Conservation (phyloP, 2,888 invertebrate genomes). For the Melipona beecheii region DNA sequence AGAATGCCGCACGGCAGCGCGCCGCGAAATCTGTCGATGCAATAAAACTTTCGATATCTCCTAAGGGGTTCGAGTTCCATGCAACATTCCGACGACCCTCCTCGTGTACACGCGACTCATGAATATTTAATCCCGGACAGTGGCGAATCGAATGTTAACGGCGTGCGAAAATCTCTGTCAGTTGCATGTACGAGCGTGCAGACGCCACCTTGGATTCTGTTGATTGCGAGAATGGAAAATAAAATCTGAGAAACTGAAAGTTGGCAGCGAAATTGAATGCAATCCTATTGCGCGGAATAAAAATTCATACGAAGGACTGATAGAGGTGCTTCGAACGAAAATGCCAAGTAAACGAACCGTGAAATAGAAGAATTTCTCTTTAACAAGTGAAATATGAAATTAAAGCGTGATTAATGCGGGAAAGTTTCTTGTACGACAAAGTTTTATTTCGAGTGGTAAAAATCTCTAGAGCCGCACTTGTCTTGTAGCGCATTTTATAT, state of each 20-base stretch:
- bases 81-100: conserved; percentile 49
- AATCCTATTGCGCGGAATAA: background rate
- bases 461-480: no score
- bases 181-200: no score
- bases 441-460: no score
- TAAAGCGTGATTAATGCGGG: no score
- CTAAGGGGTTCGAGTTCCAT: conserved; percentile 51
- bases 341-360: background rate
- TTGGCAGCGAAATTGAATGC: background rate
- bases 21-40: conserved; percentile 44
- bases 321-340: background rate
- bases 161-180: conserved; percentile 63
- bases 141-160: conserved; percentile 70
- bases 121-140: conserved; percentile 74
- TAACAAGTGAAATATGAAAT: no score
- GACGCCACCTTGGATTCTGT: background rate
- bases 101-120: conserved; percentile 64
- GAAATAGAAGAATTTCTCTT: background rate
- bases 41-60: conserved; percentile 71
- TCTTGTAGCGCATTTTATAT: no score
- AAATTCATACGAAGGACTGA: background rate
- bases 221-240: background rate
- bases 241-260: background rate
- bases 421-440: no score
- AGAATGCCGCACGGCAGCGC: conserved; percentile 40